These are phyloP conservation scores for Myocastor coypus DNA, from an alignment of 2,113 vertebrate genomes.

Conservation along the genomic window DNA sequence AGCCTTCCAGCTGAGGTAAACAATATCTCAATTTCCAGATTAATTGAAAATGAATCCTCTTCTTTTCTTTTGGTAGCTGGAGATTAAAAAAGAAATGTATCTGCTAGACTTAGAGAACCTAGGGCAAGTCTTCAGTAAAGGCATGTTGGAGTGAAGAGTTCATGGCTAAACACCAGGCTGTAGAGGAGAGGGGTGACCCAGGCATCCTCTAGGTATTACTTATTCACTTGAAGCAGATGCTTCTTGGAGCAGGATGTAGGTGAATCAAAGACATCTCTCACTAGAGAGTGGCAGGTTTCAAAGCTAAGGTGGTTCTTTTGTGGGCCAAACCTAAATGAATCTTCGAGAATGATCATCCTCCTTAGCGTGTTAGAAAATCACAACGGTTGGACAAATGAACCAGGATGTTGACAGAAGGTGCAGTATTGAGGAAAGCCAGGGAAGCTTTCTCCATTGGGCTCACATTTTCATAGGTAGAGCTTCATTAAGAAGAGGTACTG, in stretches of 20 bases:
- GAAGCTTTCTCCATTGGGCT: fast-evolving
- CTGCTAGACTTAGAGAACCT: not conserved
- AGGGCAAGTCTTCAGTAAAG: not conserved
- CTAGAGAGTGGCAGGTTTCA: not conserved
- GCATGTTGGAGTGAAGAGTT: not conserved
- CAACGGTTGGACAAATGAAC: not conserved
- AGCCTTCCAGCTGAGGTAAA: not conserved
- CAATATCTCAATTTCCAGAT: constrained; percentile 6
- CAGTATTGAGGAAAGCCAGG: not conserved
- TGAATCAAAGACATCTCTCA: not conserved
- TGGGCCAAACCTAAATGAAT: not conserved
- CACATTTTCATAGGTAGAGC: not conserved
- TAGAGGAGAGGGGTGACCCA: not conserved
- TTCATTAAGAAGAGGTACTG: not conserved
- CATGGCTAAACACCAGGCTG: not conserved
- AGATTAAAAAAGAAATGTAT: not conserved
- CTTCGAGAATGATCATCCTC: not conserved
- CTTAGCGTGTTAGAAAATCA: not conserved
- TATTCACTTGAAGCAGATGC: not conserved
- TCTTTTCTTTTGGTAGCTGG: not conserved
- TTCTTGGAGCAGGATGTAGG: not conserved
- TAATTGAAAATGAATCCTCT: not conserved
- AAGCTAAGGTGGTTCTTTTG: not conserved
- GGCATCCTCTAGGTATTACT: too few species aligned
- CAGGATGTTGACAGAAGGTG: not conserved